Evolutionary conservation across 2,888 invertebrate genomes (phyloP).

Genomic region (Meloe dianella): DNA sequence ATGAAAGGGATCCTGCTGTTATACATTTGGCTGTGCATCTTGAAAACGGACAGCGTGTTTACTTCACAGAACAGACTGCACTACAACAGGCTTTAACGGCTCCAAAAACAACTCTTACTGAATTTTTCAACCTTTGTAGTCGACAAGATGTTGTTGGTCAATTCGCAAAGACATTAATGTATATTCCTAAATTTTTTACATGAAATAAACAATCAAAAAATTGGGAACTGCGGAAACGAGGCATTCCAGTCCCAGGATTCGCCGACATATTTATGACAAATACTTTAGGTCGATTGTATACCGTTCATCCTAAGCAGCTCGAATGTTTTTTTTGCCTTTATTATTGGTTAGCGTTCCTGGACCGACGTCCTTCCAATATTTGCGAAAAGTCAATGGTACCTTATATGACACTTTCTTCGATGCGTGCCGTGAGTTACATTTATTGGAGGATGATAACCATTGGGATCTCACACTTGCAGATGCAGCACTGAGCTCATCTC

Average conservation of each 20-base stretch:
- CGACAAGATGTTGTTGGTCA: neutral
- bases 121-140: neutral
- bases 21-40: conserved; percentile 42
- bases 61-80: conserved; percentile 21
- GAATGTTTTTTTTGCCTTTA: conserved; percentile 49
- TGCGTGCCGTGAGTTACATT: conserved; percentile 42
- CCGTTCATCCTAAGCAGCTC: conserved; percentile 44
- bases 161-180: conserved; percentile 48
- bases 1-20: conserved; percentile 47
- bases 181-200: conserved; percentile 46
- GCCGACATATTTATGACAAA: conserved; percentile 37
- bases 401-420: conserved; percentile 44
- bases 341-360: conserved; percentile 47
- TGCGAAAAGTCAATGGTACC: conserved; percentile 55
- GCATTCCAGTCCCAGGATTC: conserved; percentile 26
- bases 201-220: conserved; percentile 45
- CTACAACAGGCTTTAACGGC: neutral
- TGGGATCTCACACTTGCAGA: conserved; percentile 39
- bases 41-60: conserved; percentile 37
- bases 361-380: conserved; percentile 45
- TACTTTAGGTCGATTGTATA: conserved; percentile 45
- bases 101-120: neutral
- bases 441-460: conserved; percentile 42
- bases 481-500: conserved; percentile 23
- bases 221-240: conserved; percentile 43